phyloP scores from a whole-genome alignment of 2,113 vertebrate genomes.

The Gulo gulo region DNA sequence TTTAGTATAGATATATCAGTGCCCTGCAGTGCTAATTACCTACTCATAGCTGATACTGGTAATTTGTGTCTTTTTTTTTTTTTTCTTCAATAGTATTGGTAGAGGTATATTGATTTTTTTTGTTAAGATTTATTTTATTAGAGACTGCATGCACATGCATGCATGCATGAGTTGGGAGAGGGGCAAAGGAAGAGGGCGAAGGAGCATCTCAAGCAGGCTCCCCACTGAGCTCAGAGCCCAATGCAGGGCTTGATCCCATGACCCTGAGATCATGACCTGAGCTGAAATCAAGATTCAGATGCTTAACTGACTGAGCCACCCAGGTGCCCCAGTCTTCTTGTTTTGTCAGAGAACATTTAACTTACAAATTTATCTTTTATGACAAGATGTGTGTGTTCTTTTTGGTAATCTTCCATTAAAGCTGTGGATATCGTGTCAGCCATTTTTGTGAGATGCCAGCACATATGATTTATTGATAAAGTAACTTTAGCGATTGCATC shows the following conservation, averaged over 20 bases:
- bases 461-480: background rate
- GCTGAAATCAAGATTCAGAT: background rate
- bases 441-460: background rate
- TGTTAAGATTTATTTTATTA: background rate
- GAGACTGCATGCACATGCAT: background rate
- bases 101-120: background rate
- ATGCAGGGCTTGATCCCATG: background rate
- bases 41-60: too few species aligned
- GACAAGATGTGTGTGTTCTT: background rate
- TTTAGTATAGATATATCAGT: too few species aligned
- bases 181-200: background rate
- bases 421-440: background rate
- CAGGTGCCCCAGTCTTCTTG: background rate
- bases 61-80: background rate
- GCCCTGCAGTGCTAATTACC: background rate
- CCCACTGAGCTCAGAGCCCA: background rate
- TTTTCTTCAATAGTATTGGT: too few species aligned
- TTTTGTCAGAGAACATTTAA: constrained; percentile 5
- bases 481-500: background rate
- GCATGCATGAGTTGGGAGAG: background rate
- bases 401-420: background rate
- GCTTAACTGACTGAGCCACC: background rate
- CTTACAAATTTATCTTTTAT: background rate
- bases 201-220: background rate
- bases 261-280: background rate